Conservation (phyloP, 2,797 vertebrate genomes). For the Malurus leucopterus region DNA sequence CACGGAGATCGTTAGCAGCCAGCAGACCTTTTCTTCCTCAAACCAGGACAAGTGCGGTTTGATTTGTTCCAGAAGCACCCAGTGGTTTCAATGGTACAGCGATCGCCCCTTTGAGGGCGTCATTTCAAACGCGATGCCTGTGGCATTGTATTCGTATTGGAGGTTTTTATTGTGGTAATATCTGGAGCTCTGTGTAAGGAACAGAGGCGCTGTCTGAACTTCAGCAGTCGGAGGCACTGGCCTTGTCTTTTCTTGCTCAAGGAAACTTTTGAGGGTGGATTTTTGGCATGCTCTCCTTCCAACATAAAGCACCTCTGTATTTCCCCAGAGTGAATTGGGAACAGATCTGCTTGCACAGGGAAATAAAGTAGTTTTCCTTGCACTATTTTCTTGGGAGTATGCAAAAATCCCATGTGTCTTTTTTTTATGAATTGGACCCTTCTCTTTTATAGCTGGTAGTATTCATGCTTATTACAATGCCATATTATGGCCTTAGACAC, state of each 20-base stretch:
- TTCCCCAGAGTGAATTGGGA: slow-evolving; percentile 21
- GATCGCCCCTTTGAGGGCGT: not conserved
- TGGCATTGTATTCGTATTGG: not conserved
- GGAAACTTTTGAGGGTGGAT: not conserved
- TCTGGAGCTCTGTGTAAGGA: not conserved
- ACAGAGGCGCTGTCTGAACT: not conserved
- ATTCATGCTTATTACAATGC: slow-evolving; percentile 62
- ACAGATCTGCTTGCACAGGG: slow-evolving; percentile 34
- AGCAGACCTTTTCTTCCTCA: not conserved
- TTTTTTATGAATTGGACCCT: slow-evolving; percentile 66
- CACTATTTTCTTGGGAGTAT: slow-evolving; percentile 41
- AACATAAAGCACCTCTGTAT: slow-evolving; percentile 18
- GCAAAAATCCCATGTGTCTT: slow-evolving; percentile 59
- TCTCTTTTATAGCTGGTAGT: slow-evolving; percentile 58
- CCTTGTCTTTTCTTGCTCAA: not conserved
- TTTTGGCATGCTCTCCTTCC: slow-evolving; percentile 3
- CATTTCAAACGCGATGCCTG: not conserved
- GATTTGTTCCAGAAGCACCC: not conserved
- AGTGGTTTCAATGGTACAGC: not conserved
- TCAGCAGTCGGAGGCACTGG: not conserved
- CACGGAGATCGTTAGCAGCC: not conserved
- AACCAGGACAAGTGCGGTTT: not conserved
- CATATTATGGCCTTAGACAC: slow-evolving; percentile 50
- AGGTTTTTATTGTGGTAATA: not conserved
- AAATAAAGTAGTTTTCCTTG: slow-evolving; percentile 46